Base-by-base conservation (phyloP, 2,888 invertebrate genomes). In the Biston stratarius region DNA sequence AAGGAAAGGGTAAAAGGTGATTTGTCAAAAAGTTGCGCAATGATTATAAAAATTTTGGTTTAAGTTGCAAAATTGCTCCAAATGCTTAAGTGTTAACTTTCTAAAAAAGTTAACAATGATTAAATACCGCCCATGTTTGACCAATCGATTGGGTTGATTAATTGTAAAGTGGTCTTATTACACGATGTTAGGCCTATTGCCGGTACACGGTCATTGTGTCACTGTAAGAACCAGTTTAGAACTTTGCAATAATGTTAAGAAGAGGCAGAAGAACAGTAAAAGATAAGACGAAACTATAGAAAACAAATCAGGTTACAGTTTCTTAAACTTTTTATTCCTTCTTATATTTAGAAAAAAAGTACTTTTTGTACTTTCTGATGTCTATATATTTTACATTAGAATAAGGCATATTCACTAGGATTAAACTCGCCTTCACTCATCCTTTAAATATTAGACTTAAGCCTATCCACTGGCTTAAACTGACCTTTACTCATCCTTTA, bases 61-160 rank as follows among this genome's bases (percentile, higher is more conserved):
- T 42, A 42, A 57, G 53, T 70, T 71, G 53, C 70, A 24, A 66
- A 67, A 67, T 48, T 38, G 61, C 42, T 61, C 55, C 34, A 65
- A 59, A 63, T 66, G 64, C 6, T 55, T 52, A 9, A 44, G 55
- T 68, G 69, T 14, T 44, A 53, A 69, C 79, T 79, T 79, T 79
- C 80, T 74, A 77, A 73, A 73, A 56, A 59, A 66, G 66, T 61
- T 64, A 70, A 60, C 70, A 68, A 72, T 71, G 73, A 80, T 78
- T 75, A 69, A 75, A 75, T 73, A 64, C 57, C 47, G 61, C 55
- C 52, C 56, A 72, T 60, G 69, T 69, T 74, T 58, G 57, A 63
- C 62, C 63, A 72, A 76, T 76, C 73, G 70, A 72, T 75, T 69
- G 64, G 40, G 59, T 62, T 67, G 64, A 77, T 76, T 65, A 59